Conservation (phyloP, 2,888 invertebrate genomes). For the Toxonevra muliebris region DNA sequence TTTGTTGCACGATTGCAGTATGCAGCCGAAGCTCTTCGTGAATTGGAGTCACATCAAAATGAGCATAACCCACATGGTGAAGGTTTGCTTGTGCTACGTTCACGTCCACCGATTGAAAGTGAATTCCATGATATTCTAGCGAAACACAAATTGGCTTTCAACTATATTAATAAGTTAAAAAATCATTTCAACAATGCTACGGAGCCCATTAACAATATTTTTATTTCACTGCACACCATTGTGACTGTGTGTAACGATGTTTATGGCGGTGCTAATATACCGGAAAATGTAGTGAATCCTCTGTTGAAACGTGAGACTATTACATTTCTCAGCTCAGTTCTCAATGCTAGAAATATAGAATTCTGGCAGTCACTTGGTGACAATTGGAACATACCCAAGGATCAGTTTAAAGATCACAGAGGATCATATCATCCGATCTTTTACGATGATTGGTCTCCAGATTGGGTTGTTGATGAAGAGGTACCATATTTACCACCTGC, state of each 20-base stretch:
- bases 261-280: slow-evolving; percentile 80
- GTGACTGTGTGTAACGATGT: slow-evolving; percentile 95
- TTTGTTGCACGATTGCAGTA: slow-evolving; percentile 97
- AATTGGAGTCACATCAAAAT: slow-evolving; percentile 84
- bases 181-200: slow-evolving; percentile 98
- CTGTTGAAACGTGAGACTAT: slow-evolving; percentile 91
- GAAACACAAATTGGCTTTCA: slow-evolving; percentile 98
- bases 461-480: slow-evolving; percentile 84
- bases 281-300: slow-evolving; percentile 88
- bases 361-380: slow-evolving; percentile 96
- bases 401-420: slow-evolving; percentile 92
- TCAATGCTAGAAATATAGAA: slow-evolving; percentile 95
- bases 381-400: slow-evolving; percentile 92
- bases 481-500: slow-evolving; percentile 66
- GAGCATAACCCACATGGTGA: slow-evolving; percentile 77
- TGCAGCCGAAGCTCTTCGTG: slow-evolving; percentile 92
- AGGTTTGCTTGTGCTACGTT: slow-evolving; percentile 91
- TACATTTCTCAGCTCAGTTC: slow-evolving; percentile 90
- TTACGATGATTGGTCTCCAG: slow-evolving; percentile 96
- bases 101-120: slow-evolving; percentile 92
- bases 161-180: slow-evolving; percentile 91
- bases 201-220: slow-evolving; percentile 95
- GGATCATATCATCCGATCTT: slow-evolving; percentile 95
- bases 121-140: slow-evolving; percentile 98
- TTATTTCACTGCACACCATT: slow-evolving; percentile 95